Base-by-base conservation (phyloP, 2,797 vertebrate genomes). In the Scolopax rusticola region DNA sequence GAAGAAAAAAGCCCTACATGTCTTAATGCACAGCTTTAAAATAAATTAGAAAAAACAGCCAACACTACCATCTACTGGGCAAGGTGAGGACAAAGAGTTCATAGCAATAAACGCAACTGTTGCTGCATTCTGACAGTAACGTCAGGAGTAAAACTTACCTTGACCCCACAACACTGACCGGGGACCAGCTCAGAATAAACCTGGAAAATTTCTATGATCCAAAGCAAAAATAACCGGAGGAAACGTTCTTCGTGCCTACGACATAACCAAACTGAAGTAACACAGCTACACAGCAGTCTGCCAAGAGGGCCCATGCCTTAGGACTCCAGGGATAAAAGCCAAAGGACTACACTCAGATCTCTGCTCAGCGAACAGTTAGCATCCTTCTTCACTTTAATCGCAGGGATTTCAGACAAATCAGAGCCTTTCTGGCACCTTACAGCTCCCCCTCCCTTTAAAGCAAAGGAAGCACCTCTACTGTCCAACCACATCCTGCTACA, bases 51-150 rank as follows among this genome's bases (percentile, higher is more conserved):
- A 98, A 97, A 92, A 91, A 70, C 95, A 97, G 96, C 85, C 97
- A 97, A 97, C 82, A 98, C 93, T 97, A 98, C 98, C 98, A 98
- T 98, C 98, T 98, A 97, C 98, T 98, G 98, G 98, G 94, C 97
- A 97, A 98, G 81, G 79, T 54, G 65, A 96, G 95, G 95, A 97
- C 97, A 93, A 94, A 95, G 93, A 94, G 54, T 84, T 47, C 67
- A 74, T 32, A 41, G 56, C 50, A 82, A 79, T 73, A 53, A 76
- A 88, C 41, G 64, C 60, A 94, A 89, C 15, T 77, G 57, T 33
- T 91, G 64, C 68, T 78, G 12, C 48, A 54, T 59, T 90, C 60
- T 67, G 71, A 61, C 41, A 69, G 43, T 15, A 69, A 47, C 23
- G 75, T 78, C 60, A 57, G 48, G 21, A 89, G 53, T 11, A 77